Base-by-base conservation (phyloP, 2,888 invertebrate species). In the Synanthedon tipuliformis region DNA sequence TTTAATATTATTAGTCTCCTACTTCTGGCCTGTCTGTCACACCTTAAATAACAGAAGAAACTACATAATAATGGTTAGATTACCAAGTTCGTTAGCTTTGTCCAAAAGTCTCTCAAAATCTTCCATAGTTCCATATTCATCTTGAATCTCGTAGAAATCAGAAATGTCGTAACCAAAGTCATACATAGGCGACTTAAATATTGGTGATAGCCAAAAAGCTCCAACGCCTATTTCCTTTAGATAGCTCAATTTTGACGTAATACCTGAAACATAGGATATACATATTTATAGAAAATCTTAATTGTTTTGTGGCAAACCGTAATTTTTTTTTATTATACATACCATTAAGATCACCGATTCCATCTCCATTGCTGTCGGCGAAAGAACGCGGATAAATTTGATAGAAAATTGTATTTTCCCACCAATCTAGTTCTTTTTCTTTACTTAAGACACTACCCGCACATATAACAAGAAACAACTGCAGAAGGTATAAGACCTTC, bases 81-180 rank as follows among this genome's bases (percentile, higher is more conserved):
- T 68, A 74, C 89, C 89, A n/a, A 88, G 64, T 54, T 82, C 70
- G 13, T 86, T 82, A 3, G 91, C 88, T 55, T 74, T 85, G 0
- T 64, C 64, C 1, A 91, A 65, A 8, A 93, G 72, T 23, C 76
- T 78, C 40, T 91, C 89, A 59, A 95, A 93, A 69, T 94, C 94
- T 12, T 86, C 81, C 89, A 94, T 89, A 0, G 89, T 91, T 2
- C 95, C 95, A 66, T 91, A 95, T 51, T 91, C 87, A 3, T 90
- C 88, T 52, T 94, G 92, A 40, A 95, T 89, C 3, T 86, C 89
- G 16, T 84, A 90, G 67, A 91, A 94, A 71, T 94, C 90, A 0
- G 92, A 83, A 55, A 95, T 91, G 66, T 95, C 95, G 64, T 95
- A 95, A 2, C 95, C 95, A 68, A 93, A 93, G 70, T 95, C 95